Conservation (phyloP, 2,113 vertebrate species). For the Promerops cafer region DNA sequence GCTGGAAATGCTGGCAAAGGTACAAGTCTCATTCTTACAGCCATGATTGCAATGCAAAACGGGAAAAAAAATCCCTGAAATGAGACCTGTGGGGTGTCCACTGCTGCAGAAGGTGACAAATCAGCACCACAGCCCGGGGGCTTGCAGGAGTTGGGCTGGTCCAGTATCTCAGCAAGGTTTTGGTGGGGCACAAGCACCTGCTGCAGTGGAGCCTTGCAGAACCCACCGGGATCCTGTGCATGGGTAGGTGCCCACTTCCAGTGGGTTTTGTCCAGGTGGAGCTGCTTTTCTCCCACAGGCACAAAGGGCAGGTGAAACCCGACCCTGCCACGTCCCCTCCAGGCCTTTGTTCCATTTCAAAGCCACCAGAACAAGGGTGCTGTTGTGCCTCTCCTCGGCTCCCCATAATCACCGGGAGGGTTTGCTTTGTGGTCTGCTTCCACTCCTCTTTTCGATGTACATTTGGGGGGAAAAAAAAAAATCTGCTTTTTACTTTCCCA, state of each 20-base stretch:
- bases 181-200: not conserved
- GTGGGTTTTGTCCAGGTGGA: not conserved
- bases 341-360: slow-evolving; percentile 5
- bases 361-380: slow-evolving; percentile 32
- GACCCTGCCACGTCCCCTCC: not conserved
- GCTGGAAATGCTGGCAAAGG: not conserved
- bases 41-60: not conserved
- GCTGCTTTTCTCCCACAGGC: not conserved
- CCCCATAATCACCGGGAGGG: not conserved
- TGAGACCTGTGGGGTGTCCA: not conserved
- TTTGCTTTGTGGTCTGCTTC: not conserved
- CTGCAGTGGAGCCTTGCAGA: not conserved
- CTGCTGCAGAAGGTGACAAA: not conserved
- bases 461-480: not conserved
- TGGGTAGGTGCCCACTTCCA: not conserved
- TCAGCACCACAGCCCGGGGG: not conserved
- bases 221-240: fast-evolving
- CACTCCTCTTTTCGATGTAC: not conserved
- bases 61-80: not conserved
- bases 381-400: not conserved
- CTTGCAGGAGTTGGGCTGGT: not conserved
- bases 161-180: not conserved
- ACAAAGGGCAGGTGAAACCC: slow-evolving; percentile 25
- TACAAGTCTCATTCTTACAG: not conserved
- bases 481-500: slow-evolving; percentile 18